These are phyloP conservation scores for Cyphomyrus discorhynchus DNA, from an alignment of 2,113 vertebrate species.

Conservation along the genomic window DNA sequence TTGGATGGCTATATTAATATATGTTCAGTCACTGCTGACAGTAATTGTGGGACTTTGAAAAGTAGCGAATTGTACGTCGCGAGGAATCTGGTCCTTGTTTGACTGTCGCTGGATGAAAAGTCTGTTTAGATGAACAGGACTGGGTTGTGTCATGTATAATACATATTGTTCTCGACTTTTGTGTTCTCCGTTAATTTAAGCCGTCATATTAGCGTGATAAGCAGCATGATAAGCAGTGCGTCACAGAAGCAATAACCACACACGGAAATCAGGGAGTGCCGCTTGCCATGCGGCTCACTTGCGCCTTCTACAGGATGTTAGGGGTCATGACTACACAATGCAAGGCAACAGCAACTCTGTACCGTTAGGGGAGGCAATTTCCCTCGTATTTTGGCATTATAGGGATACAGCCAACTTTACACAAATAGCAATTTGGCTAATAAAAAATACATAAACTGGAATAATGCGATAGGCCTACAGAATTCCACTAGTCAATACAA, in stretches of 20 bases:
- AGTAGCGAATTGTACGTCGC: not conserved
- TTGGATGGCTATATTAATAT: not conserved
- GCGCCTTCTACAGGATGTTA: constrained; percentile 8
- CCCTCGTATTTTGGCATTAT: not conserved
- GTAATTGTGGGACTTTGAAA: not conserved
- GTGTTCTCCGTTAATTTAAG: not conserved
- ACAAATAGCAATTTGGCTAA: not conserved
- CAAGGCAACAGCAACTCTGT: not conserved
- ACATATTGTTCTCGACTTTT: not conserved
- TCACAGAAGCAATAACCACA: not conserved
- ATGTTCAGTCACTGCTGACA: not conserved
- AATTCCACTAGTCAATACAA: not conserved
- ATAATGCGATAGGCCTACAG: not conserved
- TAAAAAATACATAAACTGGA: not conserved
- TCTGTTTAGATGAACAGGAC: not conserved
- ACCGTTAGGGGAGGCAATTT: constrained; percentile 3
- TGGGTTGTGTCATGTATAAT: not conserved
- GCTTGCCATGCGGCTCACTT: not conserved
- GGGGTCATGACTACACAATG: not conserved
- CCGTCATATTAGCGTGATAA: not conserved
- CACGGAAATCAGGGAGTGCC: not conserved
- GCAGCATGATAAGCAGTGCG: not conserved
- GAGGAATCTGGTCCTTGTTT: not conserved
- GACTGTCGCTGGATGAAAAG: not conserved
- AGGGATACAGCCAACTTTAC: not conserved